Base-by-base conservation (phyloP, 2,113 vertebrate species). In the Gobius niger region DNA sequence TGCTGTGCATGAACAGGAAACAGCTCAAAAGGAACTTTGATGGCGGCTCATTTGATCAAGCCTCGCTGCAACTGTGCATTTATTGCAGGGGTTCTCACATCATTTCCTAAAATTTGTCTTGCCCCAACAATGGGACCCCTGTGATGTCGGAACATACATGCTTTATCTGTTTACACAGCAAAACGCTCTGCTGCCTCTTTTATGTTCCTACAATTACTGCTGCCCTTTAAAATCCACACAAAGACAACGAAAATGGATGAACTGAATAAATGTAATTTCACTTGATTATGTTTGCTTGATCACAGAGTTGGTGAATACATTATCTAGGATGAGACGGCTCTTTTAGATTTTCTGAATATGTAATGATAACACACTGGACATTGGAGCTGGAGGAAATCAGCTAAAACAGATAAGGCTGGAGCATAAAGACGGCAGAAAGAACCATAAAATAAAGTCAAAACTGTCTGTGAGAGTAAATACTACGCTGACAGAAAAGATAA, bases 81-180 rank as follows among this genome's bases (percentile, higher is more conserved):
- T 64, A 41, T 80, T 72, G 66, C 49, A 47, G 52, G 0, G 47
- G 66, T 68, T 66, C 47, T 65, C 44, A 40, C 64, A 72, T 73
- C 69, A 59, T 71, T 82, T 86, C 86, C 84, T 83, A 18, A 84
- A 78, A 66, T 65, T 47, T 61, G 47, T 65, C 65, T 72, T 75
- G 67, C 34, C 68, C 70, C 76, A 77, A 89, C 89, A 90, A 86
- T 83, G 66, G 73, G 60, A 59, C 80, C 82, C 78, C 80, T 61
- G 72, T 57, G 54, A 72, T 51, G 77, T 67, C 50, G 68, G 68
- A 77, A 83, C 62, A 67, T 61, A 70, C 66, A 46, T 70, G 60
- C 57, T 71, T 66, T 16, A 75, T 76, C 60, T 70, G 68, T 78
- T 66, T 72, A 76, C 70, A 83, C 80, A 83, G 74, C 41, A 66